Conservation (phyloP, 1,140 invertebrate genomes). For the Drosophila cardini region DNA sequence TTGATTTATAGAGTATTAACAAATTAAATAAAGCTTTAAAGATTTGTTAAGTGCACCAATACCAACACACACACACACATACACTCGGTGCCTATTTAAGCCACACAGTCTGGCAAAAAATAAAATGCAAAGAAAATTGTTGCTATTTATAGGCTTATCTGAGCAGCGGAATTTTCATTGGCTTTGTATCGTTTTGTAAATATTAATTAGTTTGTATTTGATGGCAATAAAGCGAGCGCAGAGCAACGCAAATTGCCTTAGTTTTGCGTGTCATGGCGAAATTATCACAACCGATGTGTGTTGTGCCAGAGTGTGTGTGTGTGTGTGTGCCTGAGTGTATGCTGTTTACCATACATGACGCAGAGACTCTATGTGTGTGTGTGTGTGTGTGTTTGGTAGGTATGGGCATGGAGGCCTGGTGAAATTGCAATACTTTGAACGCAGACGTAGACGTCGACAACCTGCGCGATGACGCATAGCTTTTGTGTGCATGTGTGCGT, state of each 20-base stretch:
- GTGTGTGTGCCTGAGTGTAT: neutral
- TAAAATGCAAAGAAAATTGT: neutral
- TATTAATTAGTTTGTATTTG: constrained; percentile 81
- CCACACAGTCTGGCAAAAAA: constrained; percentile 68
- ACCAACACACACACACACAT: neutral
- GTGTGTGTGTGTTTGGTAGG: constrained; percentile 17
- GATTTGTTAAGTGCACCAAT: constrained; percentile 26
- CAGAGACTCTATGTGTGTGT: constrained; percentile 4
- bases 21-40: constrained; percentile 1
- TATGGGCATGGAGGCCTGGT: constrained; percentile 51
- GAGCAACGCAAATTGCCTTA: constrained; percentile 45
- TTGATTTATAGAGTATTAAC: neutral
- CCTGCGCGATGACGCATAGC: constrained; percentile 73
- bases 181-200: constrained; percentile 72
- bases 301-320: neutral
- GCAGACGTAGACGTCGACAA: constrained; percentile 43
- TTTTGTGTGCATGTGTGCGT: constrained; percentile 37
- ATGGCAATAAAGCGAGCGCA: constrained; percentile 57
- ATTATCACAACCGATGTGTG: constrained; percentile 51
- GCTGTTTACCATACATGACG: neutral
- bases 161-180: constrained; percentile 67
- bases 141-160: constrained; percentile 77
- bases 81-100: constrained; percentile 4
- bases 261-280: constrained; percentile 77
- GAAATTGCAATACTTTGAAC: constrained; percentile 64